These are phyloP conservation scores for Drosophila azteca DNA, from an alignment of 1,140 invertebrate genomes.

Conservation along the genomic window DNA sequence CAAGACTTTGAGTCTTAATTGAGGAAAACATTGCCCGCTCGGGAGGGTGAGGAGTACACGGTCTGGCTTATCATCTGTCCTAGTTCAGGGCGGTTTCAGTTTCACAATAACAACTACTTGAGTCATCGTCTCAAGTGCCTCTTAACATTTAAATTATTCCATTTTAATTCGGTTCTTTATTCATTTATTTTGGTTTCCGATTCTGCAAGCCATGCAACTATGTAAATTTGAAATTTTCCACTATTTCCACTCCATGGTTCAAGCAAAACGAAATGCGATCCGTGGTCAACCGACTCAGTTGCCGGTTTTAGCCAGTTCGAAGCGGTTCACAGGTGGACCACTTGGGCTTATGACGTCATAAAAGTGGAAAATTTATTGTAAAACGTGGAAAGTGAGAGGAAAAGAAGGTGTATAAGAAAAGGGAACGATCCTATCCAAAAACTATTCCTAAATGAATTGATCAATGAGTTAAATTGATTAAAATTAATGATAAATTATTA, in stretches of 20 bases:
- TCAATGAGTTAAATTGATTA: too few species aligned
- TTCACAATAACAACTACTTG: background rate
- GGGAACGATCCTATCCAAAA: background rate
- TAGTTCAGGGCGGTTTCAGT: slow-evolving; percentile 42
- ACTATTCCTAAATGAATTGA: background rate
- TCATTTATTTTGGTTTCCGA: slow-evolving; percentile 7
- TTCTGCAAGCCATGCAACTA: slow-evolving; percentile 33
- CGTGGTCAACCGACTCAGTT: slow-evolving; percentile 10
- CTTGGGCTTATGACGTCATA: background rate
- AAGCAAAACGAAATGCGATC: background rate
- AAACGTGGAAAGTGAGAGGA: background rate
- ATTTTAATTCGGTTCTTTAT: background rate
- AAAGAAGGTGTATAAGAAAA: background rate
- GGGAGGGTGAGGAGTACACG: too few species aligned
- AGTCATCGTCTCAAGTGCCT: slow-evolving; percentile 15
- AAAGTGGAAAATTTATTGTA: slow-evolving; percentile 5
- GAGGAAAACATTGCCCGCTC: slow-evolving; percentile 19
- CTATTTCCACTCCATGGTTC: slow-evolving; percentile 6
- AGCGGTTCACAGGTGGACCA: slow-evolving; percentile 23
- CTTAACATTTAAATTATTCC: background rate
- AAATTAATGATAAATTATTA: background rate
- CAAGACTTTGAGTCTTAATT: slow-evolving; percentile 26
- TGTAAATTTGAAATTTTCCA: slow-evolving; percentile 31
- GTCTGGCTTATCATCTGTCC: slow-evolving; percentile 51
- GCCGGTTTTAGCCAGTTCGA: slow-evolving; percentile 52